Conservation (phyloP, 1,140 invertebrate species). For the Ceratosolen solmsi region DNA sequence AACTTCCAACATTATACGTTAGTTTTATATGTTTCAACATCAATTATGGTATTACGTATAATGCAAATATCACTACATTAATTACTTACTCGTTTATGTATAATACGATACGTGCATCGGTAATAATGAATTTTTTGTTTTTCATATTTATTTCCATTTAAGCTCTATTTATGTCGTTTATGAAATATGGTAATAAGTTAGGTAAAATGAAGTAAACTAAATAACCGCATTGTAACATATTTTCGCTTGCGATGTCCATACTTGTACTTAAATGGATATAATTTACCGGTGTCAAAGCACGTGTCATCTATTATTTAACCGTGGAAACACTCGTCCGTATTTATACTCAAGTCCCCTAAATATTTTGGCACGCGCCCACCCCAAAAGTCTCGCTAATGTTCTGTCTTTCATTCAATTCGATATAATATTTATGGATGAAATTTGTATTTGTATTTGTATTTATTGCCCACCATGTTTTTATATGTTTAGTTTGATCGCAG, state of each 20-base stretch:
- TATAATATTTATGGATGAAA: slow-evolving; percentile 49
- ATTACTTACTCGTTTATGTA: too few species aligned
- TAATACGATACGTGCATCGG: too few species aligned
- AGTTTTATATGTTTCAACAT: too few species aligned
- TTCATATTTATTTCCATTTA: neutral
- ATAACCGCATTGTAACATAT: slow-evolving; percentile 32
- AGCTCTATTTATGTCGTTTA: too few species aligned
- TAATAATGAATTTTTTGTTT: too few species aligned
- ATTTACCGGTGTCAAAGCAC: slow-evolving; percentile 26
- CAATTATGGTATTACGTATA: too few species aligned
- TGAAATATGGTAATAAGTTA: too few species aligned
- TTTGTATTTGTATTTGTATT: slow-evolving; percentile 32
- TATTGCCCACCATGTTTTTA: slow-evolving; percentile 47
- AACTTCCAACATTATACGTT: too few species aligned
- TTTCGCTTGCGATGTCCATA: slow-evolving; percentile 1
- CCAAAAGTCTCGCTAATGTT: slow-evolving; percentile 42
- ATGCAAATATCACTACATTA: too few species aligned
- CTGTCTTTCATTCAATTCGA: neutral
- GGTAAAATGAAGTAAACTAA: slow-evolving; percentile 51
- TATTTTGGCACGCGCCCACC: slow-evolving; percentile 61
- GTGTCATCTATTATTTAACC: slow-evolving; percentile 37
- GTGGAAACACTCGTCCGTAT: neutral
- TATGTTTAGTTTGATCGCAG: slow-evolving; percentile 53
- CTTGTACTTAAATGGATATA: slow-evolving; percentile 4
- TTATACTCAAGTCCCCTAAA: slow-evolving; percentile 50